Evolutionary conservation across 1,140 invertebrate species (phyloP).

Genomic region (Diploscapter pachys): DNA sequence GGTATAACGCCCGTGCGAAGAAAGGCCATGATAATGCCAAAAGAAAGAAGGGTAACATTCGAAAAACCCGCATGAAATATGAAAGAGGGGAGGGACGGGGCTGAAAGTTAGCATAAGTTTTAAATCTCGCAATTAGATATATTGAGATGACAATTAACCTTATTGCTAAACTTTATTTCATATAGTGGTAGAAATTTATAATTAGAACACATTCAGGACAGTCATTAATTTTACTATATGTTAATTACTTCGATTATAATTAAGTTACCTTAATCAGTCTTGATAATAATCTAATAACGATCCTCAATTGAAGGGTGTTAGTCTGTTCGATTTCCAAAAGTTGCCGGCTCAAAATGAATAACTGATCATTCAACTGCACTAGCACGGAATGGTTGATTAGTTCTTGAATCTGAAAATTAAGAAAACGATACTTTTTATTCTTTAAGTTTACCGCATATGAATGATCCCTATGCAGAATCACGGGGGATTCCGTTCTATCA

Average conservation of each 20-base stretch:
- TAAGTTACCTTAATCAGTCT: constrained; percentile 14
- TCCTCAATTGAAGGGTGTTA: constrained; percentile 12
- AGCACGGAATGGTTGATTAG: constrained; percentile 4
- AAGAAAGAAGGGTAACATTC: constrained; percentile 11
- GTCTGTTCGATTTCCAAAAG: constrained; percentile 14
- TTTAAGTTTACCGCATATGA: not conserved
- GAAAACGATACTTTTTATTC: not conserved
- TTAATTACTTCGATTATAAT: not conserved
- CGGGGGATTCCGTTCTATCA: no score
- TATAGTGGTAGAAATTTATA: no score
- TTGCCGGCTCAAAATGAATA: constrained; percentile 8
- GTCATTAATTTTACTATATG: no score
- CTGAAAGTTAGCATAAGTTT: no score
- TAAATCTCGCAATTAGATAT: no score
- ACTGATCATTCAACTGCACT: constrained; percentile 11
- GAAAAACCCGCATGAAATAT: not conserved
- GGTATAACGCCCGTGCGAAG: not conserved
- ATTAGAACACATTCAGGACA: no score
- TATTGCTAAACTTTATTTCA: no score
- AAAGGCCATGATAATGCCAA: constrained; percentile 16
- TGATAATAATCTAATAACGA: constrained; percentile 3
- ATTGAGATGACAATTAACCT: no score
- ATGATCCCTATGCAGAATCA: no score
- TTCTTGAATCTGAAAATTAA: constrained; percentile 16
- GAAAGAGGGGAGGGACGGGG: no score